A percentile compares a stretch with the other conserved stretches of the same genome.
phyloP scores from a whole-genome alignment of 2,888 invertebrate species.

The Microplitis manilae region DNA sequence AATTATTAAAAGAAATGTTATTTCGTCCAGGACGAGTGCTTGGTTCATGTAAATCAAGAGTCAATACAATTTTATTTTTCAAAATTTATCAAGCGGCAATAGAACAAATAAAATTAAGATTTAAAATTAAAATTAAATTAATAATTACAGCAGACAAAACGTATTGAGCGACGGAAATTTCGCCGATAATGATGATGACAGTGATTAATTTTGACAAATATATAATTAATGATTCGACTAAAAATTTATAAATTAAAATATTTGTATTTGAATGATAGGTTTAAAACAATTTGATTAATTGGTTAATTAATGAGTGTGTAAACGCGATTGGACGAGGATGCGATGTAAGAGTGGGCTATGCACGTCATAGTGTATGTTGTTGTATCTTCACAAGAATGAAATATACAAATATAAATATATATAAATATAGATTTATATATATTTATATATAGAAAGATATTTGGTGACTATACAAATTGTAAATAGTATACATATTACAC shows the following conservation, averaged over 20 bases:
- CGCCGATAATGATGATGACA: constrained; percentile 25
- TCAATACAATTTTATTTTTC: neutral
- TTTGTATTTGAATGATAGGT: constrained; percentile 55
- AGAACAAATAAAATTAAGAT: constrained; percentile 18
- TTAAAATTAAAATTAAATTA: constrained; percentile 52
- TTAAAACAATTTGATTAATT: constrained; percentile 45
- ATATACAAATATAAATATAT: constrained; percentile 39
- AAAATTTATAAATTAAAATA: constrained; percentile 50
- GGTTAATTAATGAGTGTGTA: constrained; percentile 45
- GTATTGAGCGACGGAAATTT: constrained; percentile 35
- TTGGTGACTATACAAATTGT: constrained; percentile 60
- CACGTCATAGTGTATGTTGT: constrained; percentile 34
- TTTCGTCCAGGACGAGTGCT: constrained; percentile 44
- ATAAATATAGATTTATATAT: neutral
- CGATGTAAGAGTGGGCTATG: constrained; percentile 48
- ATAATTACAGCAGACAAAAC: constrained; percentile 41
- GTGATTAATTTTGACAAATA: constrained; percentile 29
- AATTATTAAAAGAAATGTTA: constrained; percentile 32
- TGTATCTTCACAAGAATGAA: constrained; percentile 36
- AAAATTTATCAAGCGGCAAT: neutral
- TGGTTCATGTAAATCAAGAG: constrained; percentile 21
- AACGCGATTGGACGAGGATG: constrained; percentile 46
- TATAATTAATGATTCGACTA: constrained; percentile 51
- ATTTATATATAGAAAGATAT: constrained; percentile 43
- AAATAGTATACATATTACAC: constrained; percentile 48